A percentile compares a stretch with the other conserved stretches of the same genome.
Conservation (phyloP, 2,888 invertebrate genomes). For the Tetanocera ferruginea region DNA sequence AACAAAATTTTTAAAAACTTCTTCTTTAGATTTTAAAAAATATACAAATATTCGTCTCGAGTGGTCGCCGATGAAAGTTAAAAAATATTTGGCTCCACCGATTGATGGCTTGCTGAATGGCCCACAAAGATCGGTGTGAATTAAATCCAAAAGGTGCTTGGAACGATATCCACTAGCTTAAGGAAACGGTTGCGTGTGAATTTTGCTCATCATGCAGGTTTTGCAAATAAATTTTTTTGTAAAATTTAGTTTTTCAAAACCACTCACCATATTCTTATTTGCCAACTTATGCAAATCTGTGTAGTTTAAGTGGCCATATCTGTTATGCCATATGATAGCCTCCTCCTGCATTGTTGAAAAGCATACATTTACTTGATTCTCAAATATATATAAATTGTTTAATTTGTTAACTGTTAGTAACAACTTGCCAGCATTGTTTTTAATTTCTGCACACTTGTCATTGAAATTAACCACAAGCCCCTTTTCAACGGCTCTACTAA, state of each 20-base stretch:
- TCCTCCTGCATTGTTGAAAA: background rate
- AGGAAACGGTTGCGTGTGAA: background rate
- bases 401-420: too few species aligned
- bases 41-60: background rate
- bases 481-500: background rate
- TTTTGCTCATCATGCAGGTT: background rate
- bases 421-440: too few species aligned
- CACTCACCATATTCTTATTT: background rate
- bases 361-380: background rate
- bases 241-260: background rate
- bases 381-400: too few species aligned
- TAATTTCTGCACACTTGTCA: background rate
- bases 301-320: conserved; percentile 3
- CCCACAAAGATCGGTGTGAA: conserved; percentile 35
- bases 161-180: background rate
- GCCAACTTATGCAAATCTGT: background rate
- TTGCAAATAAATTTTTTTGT: background rate
- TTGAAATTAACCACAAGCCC: background rate
- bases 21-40: too few species aligned
- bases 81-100: background rate
- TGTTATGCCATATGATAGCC: conserved; percentile 1
- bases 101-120: conserved; percentile 5
- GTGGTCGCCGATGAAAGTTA: background rate
- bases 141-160: background rate
- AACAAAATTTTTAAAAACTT: conserved; percentile 7